Base-by-base conservation (phyloP, 2,888 invertebrate species). In the Polydrusus pterygomalis region DNA sequence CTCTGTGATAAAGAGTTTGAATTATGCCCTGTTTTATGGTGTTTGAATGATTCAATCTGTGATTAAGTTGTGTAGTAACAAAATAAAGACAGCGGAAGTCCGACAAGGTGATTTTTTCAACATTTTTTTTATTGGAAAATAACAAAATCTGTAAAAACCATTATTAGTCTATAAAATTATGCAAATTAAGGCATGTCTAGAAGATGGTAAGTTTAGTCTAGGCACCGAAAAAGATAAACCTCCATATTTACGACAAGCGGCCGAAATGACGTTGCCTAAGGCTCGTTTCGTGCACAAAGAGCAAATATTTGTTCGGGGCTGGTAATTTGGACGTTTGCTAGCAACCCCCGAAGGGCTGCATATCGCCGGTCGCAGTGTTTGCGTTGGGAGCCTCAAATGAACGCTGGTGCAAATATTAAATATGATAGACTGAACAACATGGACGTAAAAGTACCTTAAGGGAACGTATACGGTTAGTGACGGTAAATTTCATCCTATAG, bases 261-360 rank as follows among this genome's bases (percentile, higher is more conserved):
- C 51, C 63, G 64, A 63, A 72, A 67, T 72, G 70, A 77, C 72
- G 77, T 68, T 47, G 77, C 74, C 70, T 67, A 70, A 38, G 74
- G 70, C 74, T 38, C 65, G 43, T 77, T 74, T 71, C 60, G 49
- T 51, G 62, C 51, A 77, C 77, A 74, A 77, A 77, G 74, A 58
- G 74, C 74, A 77, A 77, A 77, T 77, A 77, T 77, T 77, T 74
- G 74, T 18, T 49, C 20, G 34, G 74, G 74, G 67, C 54, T 38
- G 70, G 62, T 74, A 74, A 74, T 77, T 74, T 74, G 74, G 70
- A 74, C 77, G 74, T 70, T 67, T 51, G 67, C 70, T 51, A 40
- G 9, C 75, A 17, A 38, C 49, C 75, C 64, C 64, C 56, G 40
- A 45, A 56, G 74, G 70, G 70, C 17, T 65, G 65, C 64, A 70